These are phyloP conservation scores for Catharus bicknelli DNA, from an alignment of 2,113 vertebrate species.

Conservation along the genomic window DNA sequence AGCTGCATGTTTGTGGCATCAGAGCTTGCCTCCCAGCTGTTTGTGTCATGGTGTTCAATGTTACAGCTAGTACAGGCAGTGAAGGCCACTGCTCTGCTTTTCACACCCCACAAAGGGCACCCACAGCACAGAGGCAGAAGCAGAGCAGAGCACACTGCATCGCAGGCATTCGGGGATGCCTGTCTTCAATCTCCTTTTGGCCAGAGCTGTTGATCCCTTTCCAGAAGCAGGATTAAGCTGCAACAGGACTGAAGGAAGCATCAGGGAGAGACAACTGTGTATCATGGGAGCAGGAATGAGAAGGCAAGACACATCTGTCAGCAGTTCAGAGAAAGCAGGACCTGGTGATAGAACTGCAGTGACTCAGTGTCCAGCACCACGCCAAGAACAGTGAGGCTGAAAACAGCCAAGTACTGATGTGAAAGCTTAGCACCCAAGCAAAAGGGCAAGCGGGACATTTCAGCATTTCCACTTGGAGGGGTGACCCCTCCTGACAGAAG, in stretches of 20 bases:
- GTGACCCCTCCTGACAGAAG: background rate
- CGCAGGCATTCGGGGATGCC: fast-evolving
- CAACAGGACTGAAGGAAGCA: background rate
- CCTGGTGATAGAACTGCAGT: background rate
- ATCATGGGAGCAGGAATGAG: background rate
- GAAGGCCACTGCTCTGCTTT: fast-evolving
- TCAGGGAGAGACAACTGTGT: background rate
- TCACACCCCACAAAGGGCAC: fast-evolving
- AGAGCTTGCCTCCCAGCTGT: fast-evolving
- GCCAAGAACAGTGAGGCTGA: background rate
- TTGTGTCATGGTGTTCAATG: fast-evolving
- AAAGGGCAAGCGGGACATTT: background rate
- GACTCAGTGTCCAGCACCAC: fast-evolving
- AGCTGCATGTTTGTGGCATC: background rate
- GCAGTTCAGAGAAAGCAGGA: background rate
- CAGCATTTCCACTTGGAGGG: background rate
- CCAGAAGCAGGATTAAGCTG: background rate
- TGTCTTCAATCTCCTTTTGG: background rate
- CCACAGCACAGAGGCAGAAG: background rate
- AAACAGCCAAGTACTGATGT: background rate
- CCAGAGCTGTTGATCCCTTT: background rate
- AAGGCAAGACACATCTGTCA: background rate
- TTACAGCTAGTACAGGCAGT: background rate
- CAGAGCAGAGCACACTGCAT: background rate
- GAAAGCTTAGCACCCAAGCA: background rate